Evolutionary conservation across 2,797 vertebrate species (phyloP), one percentile per base, ranked within the genome.

Genomic region (Lerista edwardsae): DNA sequence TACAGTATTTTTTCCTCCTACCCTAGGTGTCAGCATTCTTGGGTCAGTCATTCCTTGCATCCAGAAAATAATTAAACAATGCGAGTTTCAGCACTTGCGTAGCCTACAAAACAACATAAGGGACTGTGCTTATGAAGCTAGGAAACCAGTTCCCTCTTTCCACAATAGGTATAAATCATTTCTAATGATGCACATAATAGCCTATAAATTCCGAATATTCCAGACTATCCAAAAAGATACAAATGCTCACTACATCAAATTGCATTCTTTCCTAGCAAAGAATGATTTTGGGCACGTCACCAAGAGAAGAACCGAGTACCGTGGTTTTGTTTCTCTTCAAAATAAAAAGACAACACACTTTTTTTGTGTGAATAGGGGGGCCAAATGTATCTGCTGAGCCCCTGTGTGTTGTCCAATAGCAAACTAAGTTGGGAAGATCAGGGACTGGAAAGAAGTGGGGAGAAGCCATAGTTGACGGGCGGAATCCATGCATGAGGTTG

Each of bases 281-380:
- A n/a, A 75, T 67, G 17, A 55, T 67, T 15, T 68, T 36, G 62
- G 62, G 27, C 72, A 39, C 65, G n/a, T 75, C 14, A 75, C 44
- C 61, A 83, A 41, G 7, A 83, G 44, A 82, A 31, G 19, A 65
- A 51, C 47, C 47, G 12, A 51, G 47, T 14, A 51, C 11, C 5
- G 23, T 83, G 25, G 25, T 75, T 75, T 75, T 83, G 72, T 83
- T 75, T 31, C 12, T 67, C 71, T 82, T 83, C n/a, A n/a, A n/a
- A n/a, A n/a, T n/a, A 75, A 65, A 57, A 31, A 15, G 21, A 68
- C 73, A 83, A 68, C n/a, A 6, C 21, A 15, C 44, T 27, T 34
- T 73, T 74, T 80, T 25, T 29, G 12, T 55, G 68, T 55, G 17
- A 23, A 6, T 1, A 6, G 65, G 44, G n/a, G 77, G 4, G 2